Percentiles rank a stretch among this genome's conserved stretches.
Conservation (phyloP, 2,113 vertebrate genomes). For the Chinchilla lanigera region DNA sequence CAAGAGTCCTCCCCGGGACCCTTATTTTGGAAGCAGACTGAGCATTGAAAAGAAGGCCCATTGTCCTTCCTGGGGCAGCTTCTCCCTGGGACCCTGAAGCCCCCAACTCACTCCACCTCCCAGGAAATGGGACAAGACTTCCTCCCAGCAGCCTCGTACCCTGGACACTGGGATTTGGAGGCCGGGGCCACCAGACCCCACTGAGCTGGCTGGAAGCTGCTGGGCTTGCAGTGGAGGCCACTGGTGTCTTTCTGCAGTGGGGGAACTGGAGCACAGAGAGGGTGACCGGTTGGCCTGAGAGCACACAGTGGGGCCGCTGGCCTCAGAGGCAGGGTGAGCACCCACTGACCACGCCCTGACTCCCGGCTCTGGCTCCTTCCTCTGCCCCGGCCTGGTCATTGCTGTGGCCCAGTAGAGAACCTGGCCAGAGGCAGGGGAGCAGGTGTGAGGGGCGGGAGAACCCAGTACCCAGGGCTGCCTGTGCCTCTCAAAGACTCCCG, state of each 20-base stretch:
- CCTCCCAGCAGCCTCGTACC: accelerated
- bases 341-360: background rate
- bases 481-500: background rate
- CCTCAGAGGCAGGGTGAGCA: background rate
- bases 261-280: background rate
- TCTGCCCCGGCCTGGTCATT: background rate
- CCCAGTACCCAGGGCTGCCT: too few relatives aligned
- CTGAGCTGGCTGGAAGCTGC: background rate
- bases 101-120: background rate
- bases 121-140: background rate
- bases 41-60: background rate
- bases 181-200: background rate
- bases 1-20: background rate
- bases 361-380: background rate
- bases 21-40: background rate
- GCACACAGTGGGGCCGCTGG: accelerated
- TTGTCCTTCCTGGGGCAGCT: background rate
- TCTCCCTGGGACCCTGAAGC: background rate
- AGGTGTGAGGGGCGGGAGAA: background rate
- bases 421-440: background rate
- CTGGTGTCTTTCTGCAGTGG: background rate
- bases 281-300: background rate
- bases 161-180: accelerated
- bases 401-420: background rate
- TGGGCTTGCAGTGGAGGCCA: background rate